Conservation (phyloP, 1,140 invertebrate genomes). For the Antheraea mylitta region DNA sequence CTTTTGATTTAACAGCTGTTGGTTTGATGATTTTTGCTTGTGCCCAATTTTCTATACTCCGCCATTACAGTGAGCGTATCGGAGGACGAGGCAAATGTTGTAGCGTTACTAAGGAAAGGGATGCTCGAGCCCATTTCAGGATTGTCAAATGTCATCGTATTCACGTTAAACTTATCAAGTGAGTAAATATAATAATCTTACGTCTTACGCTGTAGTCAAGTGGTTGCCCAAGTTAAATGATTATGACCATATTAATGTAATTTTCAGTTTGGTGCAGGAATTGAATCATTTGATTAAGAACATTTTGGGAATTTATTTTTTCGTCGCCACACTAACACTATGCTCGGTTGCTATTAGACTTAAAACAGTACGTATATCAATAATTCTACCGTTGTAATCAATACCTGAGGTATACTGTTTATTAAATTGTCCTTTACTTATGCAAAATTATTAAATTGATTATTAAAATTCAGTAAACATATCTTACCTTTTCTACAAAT, state of each 20-base stretch:
- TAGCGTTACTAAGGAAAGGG: slow-evolving; percentile 31
- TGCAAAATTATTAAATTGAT: too few species aligned
- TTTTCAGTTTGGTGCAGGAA: slow-evolving; percentile 40
- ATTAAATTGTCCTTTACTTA: too few species aligned
- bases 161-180: slow-evolving; percentile 42
- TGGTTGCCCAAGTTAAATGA: not conserved
- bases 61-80: slow-evolving; percentile 40
- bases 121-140: slow-evolving; percentile 42
- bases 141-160: slow-evolving; percentile 48
- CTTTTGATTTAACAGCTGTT: slow-evolving; percentile 47
- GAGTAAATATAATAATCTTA: slow-evolving; percentile 21
- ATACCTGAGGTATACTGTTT: too few species aligned
- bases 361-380: slow-evolving; percentile 41
- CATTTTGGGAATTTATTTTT: slow-evolving; percentile 59
- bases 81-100: slow-evolving; percentile 38
- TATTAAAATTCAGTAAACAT: too few species aligned
- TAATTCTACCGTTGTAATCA: not conserved
- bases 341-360: slow-evolving; percentile 54
- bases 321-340: slow-evolving; percentile 47
- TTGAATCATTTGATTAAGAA: slow-evolving; percentile 37
- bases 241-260: slow-evolving; percentile 12
- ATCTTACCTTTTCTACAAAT: too few species aligned
- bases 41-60: slow-evolving; percentile 51
- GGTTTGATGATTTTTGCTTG: slow-evolving; percentile 60
- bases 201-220: too few species aligned